Evolutionary conservation across 2,888 invertebrate genomes (phyloP), one percentile per base, ranked within the genome.

Genomic region (Tuberolachnus salignus): DNA sequence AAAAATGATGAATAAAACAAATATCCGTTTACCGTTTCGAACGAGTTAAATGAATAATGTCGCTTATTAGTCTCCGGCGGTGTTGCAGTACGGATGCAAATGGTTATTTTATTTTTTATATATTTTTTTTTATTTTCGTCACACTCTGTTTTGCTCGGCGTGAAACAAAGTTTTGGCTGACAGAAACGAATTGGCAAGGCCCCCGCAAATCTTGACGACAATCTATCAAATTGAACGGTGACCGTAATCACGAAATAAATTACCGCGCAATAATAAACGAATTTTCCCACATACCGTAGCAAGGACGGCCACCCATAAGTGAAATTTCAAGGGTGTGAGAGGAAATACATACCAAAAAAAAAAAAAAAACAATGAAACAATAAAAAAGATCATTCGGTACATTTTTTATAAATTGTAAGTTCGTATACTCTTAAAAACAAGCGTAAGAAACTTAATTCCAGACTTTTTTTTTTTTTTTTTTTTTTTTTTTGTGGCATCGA

Each of bases 161-260:
- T n/a, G 3, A 57, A 53, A 57, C 44, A 46, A 71, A 59, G 46
- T 71, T 71, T 71, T 23, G 57, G 26, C 6, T 19, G 71, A 46
- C 71, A 59, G 46, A 59, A 59, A 46, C 10, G 55, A 57, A 70
- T 57, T 70, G 21, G 44, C 59, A 71, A 14, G 46, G 59, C 19
- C 46, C n/a, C n/a, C 57, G 1, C 23, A 49, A 59, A 59, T 59
- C 59, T 9, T 26, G n/a, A 59, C n/a, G 46, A 13, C 59, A 14
- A 49, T 71, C 19, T 59, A 26, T 72, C 59, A 72, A 72, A 61
- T 59, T 59, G 16, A 55, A 16, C n/a, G 11, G n/a, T 21, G 23
- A 42, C 21, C 14, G 6, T 57, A 16, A 23, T 23, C 55, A n/a
- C 23, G 11, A 14, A 19, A 64, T 21, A 16, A 1, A 55, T 21